Base-by-base conservation (phyloP, 2,888 invertebrate species). In the Troides aeacus region DNA sequence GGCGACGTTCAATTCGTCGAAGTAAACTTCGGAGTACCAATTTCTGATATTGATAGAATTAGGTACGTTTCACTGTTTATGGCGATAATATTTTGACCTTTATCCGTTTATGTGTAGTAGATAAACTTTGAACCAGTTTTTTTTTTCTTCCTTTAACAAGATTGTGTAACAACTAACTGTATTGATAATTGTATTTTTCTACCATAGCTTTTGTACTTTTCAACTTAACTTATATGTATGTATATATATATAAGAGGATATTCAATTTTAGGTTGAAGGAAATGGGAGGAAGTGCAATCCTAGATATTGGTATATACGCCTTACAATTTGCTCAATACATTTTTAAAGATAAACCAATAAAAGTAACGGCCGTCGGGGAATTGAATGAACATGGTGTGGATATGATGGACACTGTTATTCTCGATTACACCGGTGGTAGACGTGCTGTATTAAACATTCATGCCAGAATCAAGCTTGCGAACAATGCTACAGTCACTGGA, bases 231-330 rank as follows among this genome's bases (percentile, higher is more conserved):
- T 24, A 24, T 24, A 42, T 42, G 4, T 53, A 18, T 53, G 0
- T 2, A n/a, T 53, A n/a, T 53, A n/a, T 53, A n/a, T 18, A n/a
- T 53, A 50, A 18, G 18, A n/a, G 6, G 1, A 53, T n/a, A 53
- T n/a, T 0, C n/a, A 64, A 23, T 30, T 60, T 59, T 50, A 70
- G 70, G 18, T 66, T 70, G 24, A 70, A 95, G 75, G 93, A 94
- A 30, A 79, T 96, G 61, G 98, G 98, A 0, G 98, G 98, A 10
- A 96, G 96, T 58, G 95, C 95, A 0, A 86, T 96, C 60, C 87
- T 97, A 21, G 97, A 97, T 79, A 83, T 97, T 60, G 97, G 97
- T 0, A 91, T 97, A 18, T 97, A 97, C 81, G 85, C 93, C 0
- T 88, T 97, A 17, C 97, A 97, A 79, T 93, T 96, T 50, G 94